Base-by-base conservation (phyloP, 2,113 vertebrate species). In the Odobenus rosmarus region DNA sequence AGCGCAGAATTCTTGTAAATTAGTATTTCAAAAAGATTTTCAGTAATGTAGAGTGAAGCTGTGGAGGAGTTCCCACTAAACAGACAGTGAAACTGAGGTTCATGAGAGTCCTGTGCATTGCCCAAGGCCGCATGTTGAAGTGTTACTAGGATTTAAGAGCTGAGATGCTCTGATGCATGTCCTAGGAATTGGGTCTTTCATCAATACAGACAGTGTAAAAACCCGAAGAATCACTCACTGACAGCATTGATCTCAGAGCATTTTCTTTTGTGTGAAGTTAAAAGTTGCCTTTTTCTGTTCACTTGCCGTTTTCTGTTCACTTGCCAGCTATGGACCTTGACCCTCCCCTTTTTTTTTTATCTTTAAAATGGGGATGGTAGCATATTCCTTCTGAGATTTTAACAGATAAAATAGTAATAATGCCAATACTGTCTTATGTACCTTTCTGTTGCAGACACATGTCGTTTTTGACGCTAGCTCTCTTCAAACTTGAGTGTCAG, bases 81-180 rank as follows among this genome's bases (percentile, higher is more conserved):
- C 3, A 95, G 0, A 0, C 0, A 7, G 53, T 53, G 64, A 51
- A 88, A 55, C 53, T 31, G 76, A 88, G 93, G 3, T 7, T 0
- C 19, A 1, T 8, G 11, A n/a, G 7, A 33, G 1, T 2, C 3
- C 51, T 33, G 5, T 36, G 5, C 4, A 2, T 3, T 12, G 36
- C 19, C 81, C n/a, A 3, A 14, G 21, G 51, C 82, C 49, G 3
- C 5, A 8, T 1, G 1, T 0, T 4, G 23, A 1, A 5, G 2
- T 5, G 1, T 2, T 12, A n/a, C 19, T 18, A 49, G 87, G n/a
- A 36, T 39, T 62, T 24, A 74, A 81, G 51, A 57, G 24, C 33
- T 2, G 42, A 24, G 42, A 23, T 6, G 79, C 46, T 51, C 33
- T 61, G 57, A 82, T 46, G n/a, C 31, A 4, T 79, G 23, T 33